These are phyloP conservation scores for Porites divaricata DNA, from an alignment of 92 coral and sea anemone genomes.

Conservation along the genomic window DNA sequence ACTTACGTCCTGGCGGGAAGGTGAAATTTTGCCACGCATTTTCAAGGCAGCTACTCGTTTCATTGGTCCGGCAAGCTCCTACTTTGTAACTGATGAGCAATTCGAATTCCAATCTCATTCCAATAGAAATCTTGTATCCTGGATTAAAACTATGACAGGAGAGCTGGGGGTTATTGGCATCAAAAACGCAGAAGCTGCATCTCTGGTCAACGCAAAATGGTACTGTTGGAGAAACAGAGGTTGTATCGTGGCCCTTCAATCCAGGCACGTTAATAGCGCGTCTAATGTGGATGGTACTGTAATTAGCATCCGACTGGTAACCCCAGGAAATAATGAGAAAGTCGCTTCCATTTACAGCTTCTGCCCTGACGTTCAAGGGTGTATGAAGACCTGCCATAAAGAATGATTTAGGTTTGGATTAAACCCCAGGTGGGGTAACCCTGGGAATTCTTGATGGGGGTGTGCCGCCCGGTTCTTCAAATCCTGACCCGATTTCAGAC, in stretches of 20 bases:
- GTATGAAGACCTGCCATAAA: not conserved
- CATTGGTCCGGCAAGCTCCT: constrained; percentile 13
- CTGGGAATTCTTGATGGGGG: too few species aligned
- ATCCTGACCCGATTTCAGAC: too few species aligned
- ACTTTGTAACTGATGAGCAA: not conserved
- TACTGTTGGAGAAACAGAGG: not conserved
- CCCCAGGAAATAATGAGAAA: constrained; percentile 11
- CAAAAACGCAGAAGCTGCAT: not conserved
- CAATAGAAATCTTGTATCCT: not conserved
- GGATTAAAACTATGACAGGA: not conserved
- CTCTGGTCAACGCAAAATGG: not conserved
- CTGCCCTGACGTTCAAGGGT: not conserved
- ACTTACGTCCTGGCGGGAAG: constrained; percentile 15
- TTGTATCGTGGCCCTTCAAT: not conserved
- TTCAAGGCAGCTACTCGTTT: constrained; percentile 8
- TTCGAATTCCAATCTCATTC: not conserved
- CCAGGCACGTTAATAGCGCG: not conserved
- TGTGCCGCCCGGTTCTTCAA: too few species aligned
- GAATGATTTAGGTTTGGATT: too few species aligned
- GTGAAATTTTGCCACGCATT: not conserved
- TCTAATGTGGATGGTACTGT: not conserved
- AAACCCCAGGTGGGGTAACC: too few species aligned
- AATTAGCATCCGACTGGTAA: constrained; percentile 5
- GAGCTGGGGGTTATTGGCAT: too few species aligned
- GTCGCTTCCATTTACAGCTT: constrained; percentile 3